These are phyloP conservation scores for Xenopus laevis DNA, from an alignment of 2,113 vertebrate genomes.

Conservation along the genomic window DNA sequence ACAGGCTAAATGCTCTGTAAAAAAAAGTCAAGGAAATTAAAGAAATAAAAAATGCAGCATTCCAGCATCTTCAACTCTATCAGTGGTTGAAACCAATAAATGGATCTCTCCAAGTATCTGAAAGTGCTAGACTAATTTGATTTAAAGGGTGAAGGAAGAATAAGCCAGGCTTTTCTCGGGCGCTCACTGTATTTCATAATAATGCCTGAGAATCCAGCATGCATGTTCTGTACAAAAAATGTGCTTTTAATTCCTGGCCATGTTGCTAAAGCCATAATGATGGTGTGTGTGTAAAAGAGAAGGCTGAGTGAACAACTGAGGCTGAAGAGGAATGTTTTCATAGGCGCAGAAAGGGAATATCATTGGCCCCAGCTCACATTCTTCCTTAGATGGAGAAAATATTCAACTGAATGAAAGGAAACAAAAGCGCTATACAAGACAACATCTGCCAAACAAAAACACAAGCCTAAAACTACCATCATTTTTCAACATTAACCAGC, in stretches of 20 bases:
- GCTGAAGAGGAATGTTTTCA: conserved; percentile 72
- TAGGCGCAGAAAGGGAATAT: conserved; percentile 68
- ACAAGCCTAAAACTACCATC: background rate
- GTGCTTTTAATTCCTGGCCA: conserved; percentile 20
- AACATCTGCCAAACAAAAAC: conserved; percentile 9
- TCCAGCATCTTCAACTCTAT: too few relatives aligned
- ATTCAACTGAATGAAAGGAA: conserved; percentile 29
- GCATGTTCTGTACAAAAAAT: conserved; percentile 2
- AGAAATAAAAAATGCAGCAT: too few relatives aligned
- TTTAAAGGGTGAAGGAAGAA: too few relatives aligned
- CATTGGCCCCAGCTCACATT: conserved; percentile 61
- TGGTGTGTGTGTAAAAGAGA: conserved; percentile 63
- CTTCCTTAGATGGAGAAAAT: conserved; percentile 63
- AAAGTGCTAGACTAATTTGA: too few relatives aligned
- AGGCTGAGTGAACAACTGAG: conserved; percentile 65
- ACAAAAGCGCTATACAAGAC: background rate
- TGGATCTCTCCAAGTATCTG: too few relatives aligned
- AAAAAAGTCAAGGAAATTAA: too few relatives aligned
- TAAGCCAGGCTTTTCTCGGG: too few relatives aligned
- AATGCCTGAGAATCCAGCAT: too few relatives aligned
- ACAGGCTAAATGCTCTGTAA: too few relatives aligned
- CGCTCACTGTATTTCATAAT: conserved; percentile 25
- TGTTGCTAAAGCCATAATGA: conserved; percentile 59
- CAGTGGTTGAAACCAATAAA: too few relatives aligned
- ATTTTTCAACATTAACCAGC: too few relatives aligned